Base-by-base conservation (phyloP, 2,797 vertebrate species). In the Echiichthys vipera region DNA sequence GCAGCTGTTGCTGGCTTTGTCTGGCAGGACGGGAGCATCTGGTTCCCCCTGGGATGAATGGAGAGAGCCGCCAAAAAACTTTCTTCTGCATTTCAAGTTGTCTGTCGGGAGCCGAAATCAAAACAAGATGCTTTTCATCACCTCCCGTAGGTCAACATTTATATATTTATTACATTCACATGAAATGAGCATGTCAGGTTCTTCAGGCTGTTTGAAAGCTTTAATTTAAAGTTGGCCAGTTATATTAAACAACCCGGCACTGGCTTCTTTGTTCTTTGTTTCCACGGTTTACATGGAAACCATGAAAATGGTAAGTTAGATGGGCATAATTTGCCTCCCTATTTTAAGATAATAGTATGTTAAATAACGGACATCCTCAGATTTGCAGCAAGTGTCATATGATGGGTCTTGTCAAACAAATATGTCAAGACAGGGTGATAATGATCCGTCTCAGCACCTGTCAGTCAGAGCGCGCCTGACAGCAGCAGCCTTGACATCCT, bases 1-100 rank as follows among this genome's bases (percentile, higher is more conserved):
- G 90, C 94, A 95, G 94, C 94, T 95, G 95, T 94, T 93, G 86
- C 72, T 57, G 81, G 84, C 87, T 91, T 94, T 93, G 93, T 94
- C 79, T 75, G 85, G 83, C 87, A 84, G 89, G 71, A 88, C 50
- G 65, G 91, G 84, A 92, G 89, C 88, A 88, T 91, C 92, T 90
- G 89, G 84, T 92, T 89, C 73, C 83, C 87, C 78, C 87, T 81
- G 77, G 86, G 85, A 90, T 88, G 91, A 89, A 92, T 88, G 77
- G 68, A 80, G 58, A 39, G 63, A 76, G 64, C 67, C 49, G 56
- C 78, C 74, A 72, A 81, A 84, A 71, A 72, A 87, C 78, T 84
- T 75, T 70, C 53, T 24, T 54, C 59, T 64, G 80, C 69, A 63
- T 79, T 86, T 81, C 36, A 77, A 84, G 65, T 85, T 80, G 43